Evolutionary conservation across 2,888 invertebrate species (phyloP).

Genomic region (Philereme transversata): DNA sequence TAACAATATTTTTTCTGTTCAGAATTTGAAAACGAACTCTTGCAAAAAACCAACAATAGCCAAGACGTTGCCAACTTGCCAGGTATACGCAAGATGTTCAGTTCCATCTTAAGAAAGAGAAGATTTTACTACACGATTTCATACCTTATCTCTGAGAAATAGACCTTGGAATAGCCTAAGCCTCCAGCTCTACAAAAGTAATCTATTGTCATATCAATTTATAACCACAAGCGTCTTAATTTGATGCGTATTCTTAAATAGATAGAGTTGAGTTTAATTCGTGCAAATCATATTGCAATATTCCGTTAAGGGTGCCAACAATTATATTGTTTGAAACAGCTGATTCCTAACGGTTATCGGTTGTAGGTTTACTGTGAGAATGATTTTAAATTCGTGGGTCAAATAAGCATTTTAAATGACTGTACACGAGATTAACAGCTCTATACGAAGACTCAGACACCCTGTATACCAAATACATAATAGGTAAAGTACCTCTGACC

Average conservation of each 20-base stretch:
- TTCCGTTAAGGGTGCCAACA: constrained; percentile 46
- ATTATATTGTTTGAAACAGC: constrained; percentile 58
- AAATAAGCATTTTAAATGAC: neutral
- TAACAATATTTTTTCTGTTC: neutral
- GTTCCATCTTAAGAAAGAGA: constrained; percentile 69
- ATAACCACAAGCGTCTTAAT: constrained; percentile 15
- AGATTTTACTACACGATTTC: constrained; percentile 32
- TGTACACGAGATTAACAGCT: no score
- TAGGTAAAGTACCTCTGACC: neutral
- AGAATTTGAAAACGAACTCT: constrained; percentile 34
- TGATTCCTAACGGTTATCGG: constrained; percentile 75
- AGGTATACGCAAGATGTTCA: constrained; percentile 77
- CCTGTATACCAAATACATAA: neutral
- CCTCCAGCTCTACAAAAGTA: constrained; percentile 3
- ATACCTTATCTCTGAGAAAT: constrained; percentile 26
- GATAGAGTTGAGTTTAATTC: constrained; percentile 44
- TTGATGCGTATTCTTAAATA: constrained; percentile 19
- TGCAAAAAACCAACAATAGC: constrained; percentile 61
- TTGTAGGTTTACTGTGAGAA: constrained; percentile 34
- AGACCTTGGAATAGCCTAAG: constrained; percentile 30
- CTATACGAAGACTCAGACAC: neutral
- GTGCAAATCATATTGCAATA: constrained; percentile 43
- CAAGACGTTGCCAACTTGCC: constrained; percentile 73
- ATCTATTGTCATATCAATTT: constrained; percentile 25
- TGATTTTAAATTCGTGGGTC: constrained; percentile 6